Evolutionary conservation across 2,888 invertebrate genomes (phyloP), one percentile per base, ranked within the genome.

Genomic region (Lasioglossum malachurum): DNA sequence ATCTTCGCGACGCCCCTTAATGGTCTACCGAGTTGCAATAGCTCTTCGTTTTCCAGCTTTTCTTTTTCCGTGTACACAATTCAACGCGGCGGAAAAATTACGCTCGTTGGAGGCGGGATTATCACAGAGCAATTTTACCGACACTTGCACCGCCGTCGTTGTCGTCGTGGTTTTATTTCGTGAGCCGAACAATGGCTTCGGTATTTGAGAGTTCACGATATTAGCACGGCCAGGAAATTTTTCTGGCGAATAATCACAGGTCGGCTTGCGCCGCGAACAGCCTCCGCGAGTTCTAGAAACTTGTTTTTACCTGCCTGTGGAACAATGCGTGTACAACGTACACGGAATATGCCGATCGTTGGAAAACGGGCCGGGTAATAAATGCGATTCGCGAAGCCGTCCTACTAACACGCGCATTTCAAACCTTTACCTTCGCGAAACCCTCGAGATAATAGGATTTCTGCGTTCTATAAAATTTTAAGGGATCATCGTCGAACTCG

Each of bases 91-190:
- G 78, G 53, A 78, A 73, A 82, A 81, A 76, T 72, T 69, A 69
- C 67, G 67, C 60, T 49, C 23, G 23, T 23, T 31, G 4, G 19
- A 31, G 19, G 16, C 35, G 23, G 38, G 71, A 76, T 76, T 75
- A 81, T 81, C 76, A 31, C 46, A 41, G 12, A 44, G 19, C 75
- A 44, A 76, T 81, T 81, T 74, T n/a, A 16, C 53, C 69, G 53
- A 75, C 57, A 44, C 35, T 72, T 75, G 75, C n/a, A 2, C 72
- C 71, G n/a, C 38, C 71, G 35, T 1, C 38, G 38, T 19, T 8
- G 23, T 35, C 35, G 19, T 67, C 71, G 71, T 14, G 41, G 19
- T 72, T 72, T 44, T 72, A 44, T 72, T 72, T 44, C 41, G 41
- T 4, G 14, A 41, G 41, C 41, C 72, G 44, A 72, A 41, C 71